These are phyloP conservation scores for Lasius fuliginosus DNA, from an alignment of 2,888 invertebrate genomes.

Conservation along the genomic window DNA sequence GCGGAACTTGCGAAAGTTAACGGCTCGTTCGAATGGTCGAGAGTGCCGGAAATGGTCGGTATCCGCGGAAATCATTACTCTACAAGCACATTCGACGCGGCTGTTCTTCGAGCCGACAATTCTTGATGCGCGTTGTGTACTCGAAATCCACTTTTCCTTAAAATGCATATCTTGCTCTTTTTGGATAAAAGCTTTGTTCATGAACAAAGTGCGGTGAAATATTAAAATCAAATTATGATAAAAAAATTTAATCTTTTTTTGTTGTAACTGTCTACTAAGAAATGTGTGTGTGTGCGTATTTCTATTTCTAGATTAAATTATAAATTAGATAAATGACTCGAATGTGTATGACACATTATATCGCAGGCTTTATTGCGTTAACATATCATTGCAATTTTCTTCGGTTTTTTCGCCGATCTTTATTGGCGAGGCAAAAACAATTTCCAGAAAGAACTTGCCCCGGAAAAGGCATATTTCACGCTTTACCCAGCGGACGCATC, in stretches of 20 bases:
- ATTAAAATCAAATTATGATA: background rate
- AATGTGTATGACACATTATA: background rate
- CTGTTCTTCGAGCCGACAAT: conserved; percentile 27
- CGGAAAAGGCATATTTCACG: conserved; percentile 44
- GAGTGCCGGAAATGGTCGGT: conserved; percentile 58
- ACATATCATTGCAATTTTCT: conserved; percentile 1
- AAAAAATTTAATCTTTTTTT: background rate
- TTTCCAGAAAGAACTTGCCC: background rate
- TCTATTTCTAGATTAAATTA: background rate
- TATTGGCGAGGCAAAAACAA: conserved; percentile 32
- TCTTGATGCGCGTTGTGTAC: conserved; percentile 3
- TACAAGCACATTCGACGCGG: conserved; percentile 50
- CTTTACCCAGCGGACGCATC: conserved; percentile 39
- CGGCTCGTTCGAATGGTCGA: conserved; percentile 57
- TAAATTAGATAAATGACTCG: background rate
- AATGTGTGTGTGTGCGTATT: background rate
- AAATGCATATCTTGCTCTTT: background rate
- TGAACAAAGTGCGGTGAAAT: background rate
- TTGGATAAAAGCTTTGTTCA: conserved; percentile 14
- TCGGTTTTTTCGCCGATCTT: background rate
- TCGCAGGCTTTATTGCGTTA: background rate
- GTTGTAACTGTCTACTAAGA: background rate
- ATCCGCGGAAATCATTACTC: conserved; percentile 64
- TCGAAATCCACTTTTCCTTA: conserved; percentile 6
- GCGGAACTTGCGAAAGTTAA: conserved; percentile 47